phyloP scores from a whole-genome alignment of 2,888 invertebrate genomes.

The Stegana nigrithorax region DNA sequence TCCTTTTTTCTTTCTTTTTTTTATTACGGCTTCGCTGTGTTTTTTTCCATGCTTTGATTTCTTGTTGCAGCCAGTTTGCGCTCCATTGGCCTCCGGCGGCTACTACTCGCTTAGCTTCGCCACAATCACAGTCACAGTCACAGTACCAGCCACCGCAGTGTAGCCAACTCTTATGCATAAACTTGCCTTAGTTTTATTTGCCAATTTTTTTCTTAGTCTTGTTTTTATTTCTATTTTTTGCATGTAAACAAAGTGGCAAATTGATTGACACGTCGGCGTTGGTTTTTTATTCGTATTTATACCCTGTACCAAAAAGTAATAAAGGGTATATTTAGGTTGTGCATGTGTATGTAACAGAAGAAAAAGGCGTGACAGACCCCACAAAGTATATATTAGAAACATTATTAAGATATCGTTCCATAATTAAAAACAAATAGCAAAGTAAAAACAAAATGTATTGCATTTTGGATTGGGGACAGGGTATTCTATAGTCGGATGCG shows the following conservation, averaged over 20 bases:
- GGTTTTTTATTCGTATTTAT: neutral
- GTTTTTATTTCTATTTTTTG: neutral
- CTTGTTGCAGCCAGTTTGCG: neutral
- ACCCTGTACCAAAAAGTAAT: neutral
- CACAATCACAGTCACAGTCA: no score
- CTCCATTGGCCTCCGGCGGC: neutral
- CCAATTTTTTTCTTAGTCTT: neutral
- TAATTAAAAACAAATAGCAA: no score
- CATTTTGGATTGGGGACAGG: no score
- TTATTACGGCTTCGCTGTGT: neutral
- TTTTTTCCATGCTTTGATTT: neutral
- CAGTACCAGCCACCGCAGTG: neutral
- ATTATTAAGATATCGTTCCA: no score
- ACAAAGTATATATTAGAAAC: no score
- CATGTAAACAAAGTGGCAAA: slow-evolving; percentile 39
- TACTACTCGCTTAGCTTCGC: neutral
- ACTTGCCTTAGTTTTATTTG: neutral
- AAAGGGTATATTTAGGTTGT: no score
- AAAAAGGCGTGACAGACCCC: no score
- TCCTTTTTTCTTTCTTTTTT: no score
- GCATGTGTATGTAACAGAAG: no score
- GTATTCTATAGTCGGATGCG: no score
- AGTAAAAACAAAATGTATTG: no score
- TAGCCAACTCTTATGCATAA: no score
- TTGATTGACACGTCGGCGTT: slow-evolving; percentile 43